Evolutionary conservation across 2,113 vertebrate genomes (phyloP).

Genomic region (Malaclemys terrapin): DNA sequence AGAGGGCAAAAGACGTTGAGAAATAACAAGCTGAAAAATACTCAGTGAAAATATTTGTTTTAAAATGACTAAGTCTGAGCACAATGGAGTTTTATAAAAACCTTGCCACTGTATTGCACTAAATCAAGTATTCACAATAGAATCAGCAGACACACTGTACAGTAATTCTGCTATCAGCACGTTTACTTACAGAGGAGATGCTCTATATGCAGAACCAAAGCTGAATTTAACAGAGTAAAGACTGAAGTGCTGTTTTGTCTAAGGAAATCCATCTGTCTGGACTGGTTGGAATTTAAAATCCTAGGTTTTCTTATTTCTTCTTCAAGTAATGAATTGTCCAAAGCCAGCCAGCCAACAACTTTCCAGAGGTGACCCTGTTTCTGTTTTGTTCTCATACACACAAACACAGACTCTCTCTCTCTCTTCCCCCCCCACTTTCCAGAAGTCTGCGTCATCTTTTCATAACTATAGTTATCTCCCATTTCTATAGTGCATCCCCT

Average conservation of each 20-base stretch:
- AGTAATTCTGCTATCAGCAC: conserved; percentile 13
- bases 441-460: background rate
- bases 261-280: conserved; percentile 30
- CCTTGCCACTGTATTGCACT: conserved; percentile 54
- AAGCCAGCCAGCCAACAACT: background rate
- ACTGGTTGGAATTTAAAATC: conserved; percentile 59
- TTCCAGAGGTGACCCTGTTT: conserved; percentile 62
- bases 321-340: conserved; percentile 6
- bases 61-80: background rate
- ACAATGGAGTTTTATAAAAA: conserved; percentile 45
- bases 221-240: background rate
- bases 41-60: conserved; percentile 40
- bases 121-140: conserved; percentile 38
- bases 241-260: conserved; percentile 24
- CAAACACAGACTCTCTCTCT: fast-evolving
- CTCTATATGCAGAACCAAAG: background rate
- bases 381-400: background rate
- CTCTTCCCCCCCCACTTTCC: background rate
- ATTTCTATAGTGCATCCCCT: background rate
- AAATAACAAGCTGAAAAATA: background rate
- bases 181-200: conserved; percentile 60
- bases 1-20: conserved; percentile 10
- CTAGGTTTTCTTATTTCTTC: background rate
- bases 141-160: conserved; percentile 38
- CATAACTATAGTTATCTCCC: background rate